Conservation (phyloP, 2,888 invertebrate genomes). For the Heteromyza rotundicornis region DNA sequence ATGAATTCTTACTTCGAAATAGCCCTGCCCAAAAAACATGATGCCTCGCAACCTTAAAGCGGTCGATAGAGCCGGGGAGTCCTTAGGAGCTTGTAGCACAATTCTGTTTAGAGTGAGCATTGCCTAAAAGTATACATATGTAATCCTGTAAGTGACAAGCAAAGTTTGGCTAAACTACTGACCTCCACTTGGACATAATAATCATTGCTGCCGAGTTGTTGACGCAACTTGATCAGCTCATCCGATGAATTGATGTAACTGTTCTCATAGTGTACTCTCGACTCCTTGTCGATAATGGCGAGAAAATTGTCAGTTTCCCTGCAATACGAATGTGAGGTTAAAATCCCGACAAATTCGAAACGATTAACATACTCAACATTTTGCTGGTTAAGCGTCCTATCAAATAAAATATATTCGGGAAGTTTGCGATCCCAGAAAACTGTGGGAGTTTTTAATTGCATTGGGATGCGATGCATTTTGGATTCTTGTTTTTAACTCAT, state of each 20-base stretch:
- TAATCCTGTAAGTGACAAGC: neutral
- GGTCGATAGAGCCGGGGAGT: slow-evolving; percentile 21
- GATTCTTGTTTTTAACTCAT: too few species aligned
- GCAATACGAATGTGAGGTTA: neutral
- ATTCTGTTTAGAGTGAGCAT: slow-evolving; percentile 16
- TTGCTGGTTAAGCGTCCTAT: slow-evolving; percentile 12
- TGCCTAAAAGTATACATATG: neutral
- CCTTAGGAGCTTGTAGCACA: slow-evolving; percentile 28
- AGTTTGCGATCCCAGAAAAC: slow-evolving; percentile 5
- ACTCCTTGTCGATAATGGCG: slow-evolving; percentile 25
- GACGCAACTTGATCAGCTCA: neutral
- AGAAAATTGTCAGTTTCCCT: slow-evolving; percentile 31
- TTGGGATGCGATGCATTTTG: neutral
- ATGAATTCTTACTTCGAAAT: slow-evolving; percentile 31
- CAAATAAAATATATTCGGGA: slow-evolving; percentile 22
- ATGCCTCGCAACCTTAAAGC: slow-evolving; percentile 32
- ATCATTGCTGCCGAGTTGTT: slow-evolving; percentile 8
- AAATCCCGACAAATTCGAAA: too few species aligned
- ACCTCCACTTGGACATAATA: neutral
- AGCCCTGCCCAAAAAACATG: slow-evolving; percentile 20
- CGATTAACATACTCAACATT: slow-evolving; percentile 26
- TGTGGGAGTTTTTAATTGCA: neutral
- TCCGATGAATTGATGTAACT: slow-evolving; percentile 7
- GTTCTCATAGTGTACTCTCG: slow-evolving; percentile 14
- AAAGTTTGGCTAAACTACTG: neutral